phyloP scores from a whole-genome alignment of 2,797 vertebrate species.

The Cygnus olor region DNA sequence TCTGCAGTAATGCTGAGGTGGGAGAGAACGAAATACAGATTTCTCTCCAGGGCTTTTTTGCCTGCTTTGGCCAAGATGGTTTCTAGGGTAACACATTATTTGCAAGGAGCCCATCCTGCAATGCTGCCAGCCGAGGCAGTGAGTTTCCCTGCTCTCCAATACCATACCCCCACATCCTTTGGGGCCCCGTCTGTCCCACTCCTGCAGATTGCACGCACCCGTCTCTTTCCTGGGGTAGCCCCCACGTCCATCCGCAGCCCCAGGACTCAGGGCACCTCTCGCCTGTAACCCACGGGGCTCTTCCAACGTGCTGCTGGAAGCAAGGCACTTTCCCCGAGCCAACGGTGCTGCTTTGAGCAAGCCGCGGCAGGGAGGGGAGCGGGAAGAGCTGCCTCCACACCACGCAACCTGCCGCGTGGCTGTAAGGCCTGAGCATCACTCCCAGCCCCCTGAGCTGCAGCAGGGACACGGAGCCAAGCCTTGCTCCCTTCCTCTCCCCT shows the following conservation, averaged over 20 bases:
- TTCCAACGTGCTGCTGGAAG: neutral
- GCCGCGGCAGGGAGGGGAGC: rapidly evolving
- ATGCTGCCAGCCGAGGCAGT: neutral
- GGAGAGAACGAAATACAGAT: neutral
- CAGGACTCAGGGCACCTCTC: neutral
- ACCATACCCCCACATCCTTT: neutral
- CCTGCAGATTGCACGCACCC: neutral
- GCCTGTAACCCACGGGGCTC: neutral
- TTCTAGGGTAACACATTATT: neutral
- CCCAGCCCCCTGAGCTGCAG: neutral
- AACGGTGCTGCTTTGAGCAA: neutral
- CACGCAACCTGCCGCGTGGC: neutral
- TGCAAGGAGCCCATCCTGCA: neutral
- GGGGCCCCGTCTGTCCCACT: neutral
- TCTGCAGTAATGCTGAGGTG: neutral
- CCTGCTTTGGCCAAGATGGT: neutral
- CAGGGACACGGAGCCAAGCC: neutral
- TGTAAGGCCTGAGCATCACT: neutral
- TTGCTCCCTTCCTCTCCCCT: neutral
- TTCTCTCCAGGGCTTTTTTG: neutral
- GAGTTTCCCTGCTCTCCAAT: neutral
- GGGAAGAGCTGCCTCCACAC: neutral
- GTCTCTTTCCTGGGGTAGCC: neutral
- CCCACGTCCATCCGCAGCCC: neutral
- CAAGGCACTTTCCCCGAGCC: neutral